These are phyloP conservation scores for Anthophora plumipes DNA, from an alignment of 2,888 invertebrate species.

Conservation along the genomic window DNA sequence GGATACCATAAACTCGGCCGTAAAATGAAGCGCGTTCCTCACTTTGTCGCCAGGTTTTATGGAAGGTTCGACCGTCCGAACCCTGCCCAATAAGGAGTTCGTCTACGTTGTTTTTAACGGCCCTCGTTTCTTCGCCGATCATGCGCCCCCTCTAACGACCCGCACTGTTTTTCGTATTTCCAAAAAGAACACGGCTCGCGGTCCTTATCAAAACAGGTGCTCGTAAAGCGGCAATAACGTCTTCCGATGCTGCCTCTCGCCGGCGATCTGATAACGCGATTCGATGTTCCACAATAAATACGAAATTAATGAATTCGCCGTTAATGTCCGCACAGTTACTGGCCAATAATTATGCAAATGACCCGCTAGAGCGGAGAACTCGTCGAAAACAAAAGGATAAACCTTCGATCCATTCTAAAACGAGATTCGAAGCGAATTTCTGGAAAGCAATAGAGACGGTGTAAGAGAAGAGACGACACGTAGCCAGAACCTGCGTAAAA, in stretches of 20 bases:
- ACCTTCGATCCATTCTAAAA: too few species aligned
- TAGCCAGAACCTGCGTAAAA: constrained; percentile 51
- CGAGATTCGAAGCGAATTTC: too few species aligned
- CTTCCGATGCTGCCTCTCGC: constrained; percentile 24
- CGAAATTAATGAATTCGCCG: constrained; percentile 52
- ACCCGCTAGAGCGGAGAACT: neutral
- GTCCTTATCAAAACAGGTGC: constrained; percentile 62
- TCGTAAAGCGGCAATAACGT: constrained; percentile 56
- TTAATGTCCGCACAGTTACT: constrained; percentile 10
- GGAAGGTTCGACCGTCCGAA: constrained; percentile 46
- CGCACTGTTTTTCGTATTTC: constrained; percentile 33
- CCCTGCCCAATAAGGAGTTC: constrained; percentile 56
- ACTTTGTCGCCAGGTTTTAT: constrained; percentile 73
- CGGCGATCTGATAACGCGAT: constrained; percentile 47
- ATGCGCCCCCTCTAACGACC: constrained; percentile 29
- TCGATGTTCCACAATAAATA: constrained; percentile 50
- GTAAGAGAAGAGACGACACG: constrained; percentile 52
- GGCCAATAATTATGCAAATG: constrained; percentile 41
- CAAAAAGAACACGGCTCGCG: neutral
- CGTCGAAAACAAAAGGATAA: neutral
- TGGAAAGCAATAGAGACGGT: neutral
- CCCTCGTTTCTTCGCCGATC: constrained; percentile 35
- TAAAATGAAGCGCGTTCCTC: constrained; percentile 72
- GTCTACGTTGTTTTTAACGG: constrained; percentile 63
- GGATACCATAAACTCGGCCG: constrained; percentile 67